Conservation (phyloP, 2,888 invertebrate genomes). For the Quadriops clusia region DNA sequence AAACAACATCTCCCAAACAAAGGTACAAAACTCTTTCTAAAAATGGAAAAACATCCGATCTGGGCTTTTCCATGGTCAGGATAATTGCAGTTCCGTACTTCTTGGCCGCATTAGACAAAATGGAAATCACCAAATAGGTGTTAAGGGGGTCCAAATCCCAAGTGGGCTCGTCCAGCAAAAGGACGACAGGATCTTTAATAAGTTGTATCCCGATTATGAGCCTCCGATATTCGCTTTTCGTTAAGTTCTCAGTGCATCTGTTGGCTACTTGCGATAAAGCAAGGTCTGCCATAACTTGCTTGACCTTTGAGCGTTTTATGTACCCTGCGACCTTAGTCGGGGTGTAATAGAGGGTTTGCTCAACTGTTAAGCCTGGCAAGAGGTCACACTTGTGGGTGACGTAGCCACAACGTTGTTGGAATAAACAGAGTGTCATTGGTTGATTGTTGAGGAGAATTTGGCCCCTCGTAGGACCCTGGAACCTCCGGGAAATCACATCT, state of each 20-base stretch:
- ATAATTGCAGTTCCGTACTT: constrained; percentile 85
- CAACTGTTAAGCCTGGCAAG: constrained; percentile 75
- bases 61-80: constrained; percentile 84
- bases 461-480: constrained; percentile 72
- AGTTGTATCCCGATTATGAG: constrained; percentile 86
- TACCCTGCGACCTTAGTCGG: constrained; percentile 68
- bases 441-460: constrained; percentile 83
- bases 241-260: constrained; percentile 70
- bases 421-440: constrained; percentile 66
- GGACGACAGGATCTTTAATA: constrained; percentile 84
- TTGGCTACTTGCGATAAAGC: constrained; percentile 85
- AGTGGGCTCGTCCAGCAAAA: constrained; percentile 87
- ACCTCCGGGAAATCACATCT: constrained; percentile 78
- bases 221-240: constrained; percentile 80
- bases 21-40: constrained; percentile 83
- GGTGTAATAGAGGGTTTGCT: constrained; percentile 72
- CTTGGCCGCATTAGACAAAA: constrained; percentile 79
- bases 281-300: constrained; percentile 85
- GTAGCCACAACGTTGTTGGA: constrained; percentile 78
- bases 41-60: constrained; percentile 92
- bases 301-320: constrained; percentile 72
- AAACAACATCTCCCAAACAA: constrained; percentile 84
- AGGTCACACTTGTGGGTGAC: constrained; percentile 79
- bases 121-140: constrained; percentile 88
- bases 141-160: constrained; percentile 90